A percentile compares a stretch with the other conserved stretches of the same genome.
Evolutionary conservation across 2,113 vertebrate species (phyloP).

Genomic region (Spizaetus ornatus): DNA sequence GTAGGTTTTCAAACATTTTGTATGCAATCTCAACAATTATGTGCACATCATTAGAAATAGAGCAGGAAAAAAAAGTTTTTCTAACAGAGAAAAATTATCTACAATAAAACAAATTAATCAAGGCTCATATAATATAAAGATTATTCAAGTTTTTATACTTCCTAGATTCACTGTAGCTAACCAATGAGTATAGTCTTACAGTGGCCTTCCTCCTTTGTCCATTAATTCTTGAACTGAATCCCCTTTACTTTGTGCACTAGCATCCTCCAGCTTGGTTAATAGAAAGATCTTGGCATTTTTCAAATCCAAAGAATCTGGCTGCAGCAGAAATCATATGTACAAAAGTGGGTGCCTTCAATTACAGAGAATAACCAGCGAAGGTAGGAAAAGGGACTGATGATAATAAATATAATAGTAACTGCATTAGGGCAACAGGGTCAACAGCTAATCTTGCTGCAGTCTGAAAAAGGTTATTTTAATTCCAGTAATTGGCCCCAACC

Average conservation of each 20-base stretch:
- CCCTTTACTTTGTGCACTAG: neutral
- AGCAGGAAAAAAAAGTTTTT: neutral
- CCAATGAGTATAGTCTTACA: neutral
- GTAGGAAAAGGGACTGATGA: neutral
- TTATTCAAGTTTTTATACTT: neutral
- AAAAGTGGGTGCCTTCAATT: neutral
- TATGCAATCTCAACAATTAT: rapidly evolving
- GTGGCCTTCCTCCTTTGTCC: neutral
- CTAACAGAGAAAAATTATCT: neutral
- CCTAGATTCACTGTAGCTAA: neutral
- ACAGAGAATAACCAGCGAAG: neutral
- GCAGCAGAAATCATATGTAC: neutral
- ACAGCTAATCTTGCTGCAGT: slow-evolving; percentile 4
- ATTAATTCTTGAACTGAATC: neutral
- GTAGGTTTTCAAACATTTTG: neutral
- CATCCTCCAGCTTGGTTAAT: neutral
- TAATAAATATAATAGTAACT: neutral
- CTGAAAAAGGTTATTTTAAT: slow-evolving; percentile 33
- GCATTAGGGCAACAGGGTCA: neutral
- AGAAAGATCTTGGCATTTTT: neutral
- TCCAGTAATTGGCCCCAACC: slow-evolving; percentile 25
- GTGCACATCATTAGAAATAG: rapidly evolving
- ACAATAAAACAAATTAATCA: neutral
- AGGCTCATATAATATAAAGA: neutral
- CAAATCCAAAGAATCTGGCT: neutral